Evolutionary conservation across 2,113 vertebrate genomes (phyloP).

Genomic region (Pseudopodoces humilis): DNA sequence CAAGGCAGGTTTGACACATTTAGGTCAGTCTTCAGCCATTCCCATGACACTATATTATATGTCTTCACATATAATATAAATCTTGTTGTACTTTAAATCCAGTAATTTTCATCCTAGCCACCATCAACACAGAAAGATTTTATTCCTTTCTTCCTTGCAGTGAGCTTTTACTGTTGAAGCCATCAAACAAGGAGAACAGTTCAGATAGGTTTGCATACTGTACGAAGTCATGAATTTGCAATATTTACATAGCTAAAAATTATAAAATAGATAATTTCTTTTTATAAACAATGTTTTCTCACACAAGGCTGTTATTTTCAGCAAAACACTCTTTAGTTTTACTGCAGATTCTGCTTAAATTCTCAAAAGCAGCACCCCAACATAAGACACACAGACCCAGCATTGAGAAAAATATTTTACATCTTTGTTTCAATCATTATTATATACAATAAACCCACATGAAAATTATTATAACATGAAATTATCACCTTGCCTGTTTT

Average conservation of each 20-base stretch:
- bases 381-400: not conserved
- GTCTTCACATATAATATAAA: not conserved
- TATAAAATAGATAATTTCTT: not conserved
- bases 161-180: not conserved
- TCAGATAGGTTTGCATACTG: not conserved
- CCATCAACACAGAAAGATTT: not conserved
- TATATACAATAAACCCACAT: not conserved
- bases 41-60: not conserved
- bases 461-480: not conserved
- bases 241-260: not conserved
- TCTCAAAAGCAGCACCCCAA: not conserved
- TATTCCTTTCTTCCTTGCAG: not conserved
- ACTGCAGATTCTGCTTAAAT: not conserved
- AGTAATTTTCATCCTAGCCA: not conserved
- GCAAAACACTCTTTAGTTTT: not conserved
- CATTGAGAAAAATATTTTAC: not conserved
- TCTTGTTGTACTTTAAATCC: not conserved
- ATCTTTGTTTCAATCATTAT: not conserved
- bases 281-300: not conserved
- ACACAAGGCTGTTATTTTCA: not conserved
- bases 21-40: not conserved
- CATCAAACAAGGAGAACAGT: not conserved
- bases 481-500: not conserved
- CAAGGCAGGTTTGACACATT: slow-evolving; percentile 7
- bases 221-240: not conserved